Conservation (phyloP, 1,140 invertebrate species). For the Matsumurasca onukii region DNA sequence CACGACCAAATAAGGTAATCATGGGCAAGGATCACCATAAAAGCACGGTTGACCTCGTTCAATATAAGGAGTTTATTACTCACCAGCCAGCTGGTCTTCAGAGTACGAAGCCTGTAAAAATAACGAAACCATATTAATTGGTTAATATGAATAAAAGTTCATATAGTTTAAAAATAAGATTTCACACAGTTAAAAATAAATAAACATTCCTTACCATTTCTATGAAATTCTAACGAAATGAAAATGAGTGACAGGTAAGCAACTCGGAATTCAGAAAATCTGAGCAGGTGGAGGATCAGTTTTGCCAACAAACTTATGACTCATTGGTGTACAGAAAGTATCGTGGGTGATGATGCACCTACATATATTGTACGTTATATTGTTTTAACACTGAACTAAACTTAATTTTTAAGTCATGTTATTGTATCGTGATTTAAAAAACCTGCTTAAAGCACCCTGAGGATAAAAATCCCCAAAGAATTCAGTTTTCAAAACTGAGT, state of each 20-base stretch:
- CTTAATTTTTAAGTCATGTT: no score
- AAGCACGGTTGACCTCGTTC: constrained; percentile 45
- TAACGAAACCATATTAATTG: constrained; percentile 40
- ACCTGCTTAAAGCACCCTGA: no score
- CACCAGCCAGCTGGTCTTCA: constrained; percentile 88
- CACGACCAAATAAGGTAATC: constrained; percentile 47
- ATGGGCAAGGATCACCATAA: constrained; percentile 40
- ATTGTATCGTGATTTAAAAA: no score
- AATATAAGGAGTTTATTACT: constrained; percentile 53
- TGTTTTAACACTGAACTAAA: no score
- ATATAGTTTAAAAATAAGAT: background rate
- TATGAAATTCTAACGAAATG: background rate
- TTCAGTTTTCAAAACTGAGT: no score
- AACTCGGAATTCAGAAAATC: background rate
- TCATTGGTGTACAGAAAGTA: no score
- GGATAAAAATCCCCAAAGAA: no score
- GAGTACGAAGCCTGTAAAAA: constrained; percentile 83
- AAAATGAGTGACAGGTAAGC: background rate
- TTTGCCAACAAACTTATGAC: no score
- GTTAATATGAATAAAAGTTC: background rate
- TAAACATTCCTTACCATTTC: constrained; percentile 19
- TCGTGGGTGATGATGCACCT: no score
- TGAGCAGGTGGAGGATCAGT: no score
- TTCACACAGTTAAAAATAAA: background rate
- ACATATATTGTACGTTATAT: no score